phyloP scores from a whole-genome alignment of 2,888 invertebrate genomes.

The Acronicta aceris region DNA sequence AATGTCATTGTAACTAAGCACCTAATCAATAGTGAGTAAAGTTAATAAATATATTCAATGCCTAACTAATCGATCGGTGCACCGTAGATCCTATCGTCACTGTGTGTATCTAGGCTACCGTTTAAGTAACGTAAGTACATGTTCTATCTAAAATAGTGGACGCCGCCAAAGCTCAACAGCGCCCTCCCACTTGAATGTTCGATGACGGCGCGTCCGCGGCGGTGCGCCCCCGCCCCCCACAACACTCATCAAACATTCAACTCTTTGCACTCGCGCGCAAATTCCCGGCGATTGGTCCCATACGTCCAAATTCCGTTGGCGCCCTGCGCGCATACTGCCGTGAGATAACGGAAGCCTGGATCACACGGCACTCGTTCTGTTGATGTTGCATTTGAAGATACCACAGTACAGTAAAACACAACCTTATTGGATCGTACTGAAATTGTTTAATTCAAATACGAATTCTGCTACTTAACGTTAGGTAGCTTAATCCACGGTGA shows the following conservation, averaged over 20 bases:
- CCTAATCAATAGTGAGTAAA: constrained; percentile 57
- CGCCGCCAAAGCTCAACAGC: constrained; percentile 37
- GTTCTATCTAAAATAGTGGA: constrained; percentile 45
- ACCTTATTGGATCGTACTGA: constrained; percentile 3
- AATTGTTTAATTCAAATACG: constrained; percentile 6
- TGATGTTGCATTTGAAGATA: constrained; percentile 27
- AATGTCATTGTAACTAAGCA: constrained; percentile 48
- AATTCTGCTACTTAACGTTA: constrained; percentile 6
- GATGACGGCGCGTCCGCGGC: constrained; percentile 81
- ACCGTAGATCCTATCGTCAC: constrained; percentile 66
- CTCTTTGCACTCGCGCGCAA: constrained; percentile 84
- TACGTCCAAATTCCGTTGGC: constrained; percentile 73
- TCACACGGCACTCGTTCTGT: constrained; percentile 41
- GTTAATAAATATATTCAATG: constrained; percentile 45
- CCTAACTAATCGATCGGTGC: constrained; percentile 61
- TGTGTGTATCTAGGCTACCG: constrained; percentile 59
- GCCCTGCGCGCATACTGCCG: constrained; percentile 56
- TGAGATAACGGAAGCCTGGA: constrained; percentile 59
- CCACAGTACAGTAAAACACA: constrained; percentile 31
- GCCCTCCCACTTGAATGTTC: constrained; percentile 82
- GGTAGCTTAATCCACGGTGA: constrained; percentile 14
- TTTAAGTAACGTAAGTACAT: constrained; percentile 54
- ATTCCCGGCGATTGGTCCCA: constrained; percentile 77
- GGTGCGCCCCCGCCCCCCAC: constrained; percentile 59
- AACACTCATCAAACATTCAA: constrained; percentile 90